Evolutionary conservation across 1,140 invertebrate species (phyloP).

Genomic region (Lepidotrigona ventralis): DNA sequence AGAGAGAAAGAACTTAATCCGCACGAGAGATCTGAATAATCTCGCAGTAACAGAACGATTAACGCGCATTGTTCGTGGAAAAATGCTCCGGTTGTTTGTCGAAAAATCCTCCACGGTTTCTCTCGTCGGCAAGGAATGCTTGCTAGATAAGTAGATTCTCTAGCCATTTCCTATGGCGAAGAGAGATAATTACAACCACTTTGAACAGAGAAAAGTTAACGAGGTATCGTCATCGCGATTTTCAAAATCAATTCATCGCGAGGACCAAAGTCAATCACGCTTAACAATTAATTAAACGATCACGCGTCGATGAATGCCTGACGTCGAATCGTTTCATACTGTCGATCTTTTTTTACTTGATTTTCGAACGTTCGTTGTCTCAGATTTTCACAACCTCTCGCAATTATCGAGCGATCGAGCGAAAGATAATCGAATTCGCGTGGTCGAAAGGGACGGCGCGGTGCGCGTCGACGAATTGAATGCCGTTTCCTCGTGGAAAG

Average conservation of each 20-base stretch:
- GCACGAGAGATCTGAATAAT: background rate
- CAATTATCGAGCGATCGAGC: conserved; percentile 26
- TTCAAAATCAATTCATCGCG: too few species aligned
- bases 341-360: conserved; percentile 21
- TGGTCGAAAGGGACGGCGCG: background rate
- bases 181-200: background rate
- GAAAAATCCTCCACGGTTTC: background rate
- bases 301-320: conserved; percentile 20
- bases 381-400: background rate
- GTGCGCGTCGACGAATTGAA: conserved; percentile 26
- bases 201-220: conserved; percentile 8
- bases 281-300: conserved; percentile 22
- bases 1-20: background rate
- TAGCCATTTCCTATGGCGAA: background rate
- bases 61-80: background rate
- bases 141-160: background rate
- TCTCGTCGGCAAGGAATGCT: background rate
- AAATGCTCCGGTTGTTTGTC: background rate
- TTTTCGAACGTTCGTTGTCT: conserved; percentile 10
- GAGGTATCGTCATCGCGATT: conserved; percentile 17
- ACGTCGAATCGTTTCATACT: conserved; percentile 31
- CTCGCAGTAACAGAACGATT: background rate
- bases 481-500: conserved; percentile 16
- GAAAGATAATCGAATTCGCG: conserved; percentile 62
- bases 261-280: background rate